phyloP scores from a whole-genome alignment of 2,797 vertebrate species.

The Lacerta viridis region DNA sequence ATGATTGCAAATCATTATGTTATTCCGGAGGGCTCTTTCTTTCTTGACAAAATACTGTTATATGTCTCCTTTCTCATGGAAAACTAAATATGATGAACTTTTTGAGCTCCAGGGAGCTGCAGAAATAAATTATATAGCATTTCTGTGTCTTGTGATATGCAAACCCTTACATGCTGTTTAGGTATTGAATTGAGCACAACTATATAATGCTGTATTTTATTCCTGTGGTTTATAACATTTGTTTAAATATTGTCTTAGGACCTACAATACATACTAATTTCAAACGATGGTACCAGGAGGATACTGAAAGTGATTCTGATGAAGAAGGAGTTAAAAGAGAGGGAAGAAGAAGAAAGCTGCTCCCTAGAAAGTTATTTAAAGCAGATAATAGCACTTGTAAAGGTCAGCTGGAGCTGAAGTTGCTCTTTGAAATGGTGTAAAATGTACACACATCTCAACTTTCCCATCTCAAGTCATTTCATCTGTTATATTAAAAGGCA shows the following conservation, averaged over 20 bases:
- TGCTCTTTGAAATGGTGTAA: neutral
- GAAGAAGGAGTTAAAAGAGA: slow-evolving; percentile 65
- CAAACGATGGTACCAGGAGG: slow-evolving; percentile 79
- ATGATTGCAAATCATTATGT: neutral
- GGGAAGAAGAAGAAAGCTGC: slow-evolving; percentile 66
- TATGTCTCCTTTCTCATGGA: neutral
- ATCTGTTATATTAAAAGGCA: slow-evolving; percentile 8
- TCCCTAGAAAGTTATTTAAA: slow-evolving; percentile 81
- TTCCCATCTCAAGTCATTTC: neutral
- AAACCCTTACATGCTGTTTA: neutral
- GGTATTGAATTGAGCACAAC: neutral
- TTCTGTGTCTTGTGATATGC: neutral
- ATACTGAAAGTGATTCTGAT: slow-evolving; percentile 70
- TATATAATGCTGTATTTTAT: neutral
- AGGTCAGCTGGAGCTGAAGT: slow-evolving; percentile 72
- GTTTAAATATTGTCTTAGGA: slow-evolving; percentile 61
- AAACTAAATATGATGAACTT: neutral
- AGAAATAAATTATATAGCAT: neutral
- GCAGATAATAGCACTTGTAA: slow-evolving; percentile 41
- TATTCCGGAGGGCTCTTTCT: neutral
- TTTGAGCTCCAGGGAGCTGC: neutral
- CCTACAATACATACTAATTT: slow-evolving; percentile 50
- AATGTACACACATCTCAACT: neutral
- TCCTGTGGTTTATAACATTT: slow-evolving; percentile 20
- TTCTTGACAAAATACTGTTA: neutral